Evolutionary conservation across 2,888 invertebrate genomes (phyloP).

Genomic region (Conomelus anceps): DNA sequence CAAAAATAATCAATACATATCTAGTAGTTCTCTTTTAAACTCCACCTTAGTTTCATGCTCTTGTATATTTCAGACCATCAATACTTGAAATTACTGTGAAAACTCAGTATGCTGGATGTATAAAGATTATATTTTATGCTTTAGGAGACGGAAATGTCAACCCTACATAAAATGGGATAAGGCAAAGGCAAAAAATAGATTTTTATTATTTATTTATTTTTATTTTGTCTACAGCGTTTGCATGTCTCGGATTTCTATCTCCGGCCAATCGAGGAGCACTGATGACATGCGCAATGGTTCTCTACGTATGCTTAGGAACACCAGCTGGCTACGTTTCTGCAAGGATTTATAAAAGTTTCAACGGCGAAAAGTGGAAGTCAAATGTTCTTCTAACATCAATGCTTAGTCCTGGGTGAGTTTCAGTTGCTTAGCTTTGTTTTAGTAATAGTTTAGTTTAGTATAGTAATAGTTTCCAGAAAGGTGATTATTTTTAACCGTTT

Average conservation of each 20-base stretch:
- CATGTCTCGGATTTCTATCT: conserved; percentile 97
- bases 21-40: too few species aligned
- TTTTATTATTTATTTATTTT: conserved; percentile 17
- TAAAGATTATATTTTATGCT: too few species aligned
- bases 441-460: neutral
- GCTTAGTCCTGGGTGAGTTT: conserved; percentile 86
- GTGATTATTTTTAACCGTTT: conserved; percentile 2
- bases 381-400: conserved; percentile 95
- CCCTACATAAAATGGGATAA: too few species aligned
- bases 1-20: too few species aligned
- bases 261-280: conserved; percentile 97
- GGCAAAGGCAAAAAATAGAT: too few species aligned
- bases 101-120: too few species aligned
- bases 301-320: conserved; percentile 94
- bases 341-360: conserved; percentile 96
- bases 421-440: neutral
- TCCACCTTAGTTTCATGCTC: too few species aligned
- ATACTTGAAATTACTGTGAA: too few species aligned
- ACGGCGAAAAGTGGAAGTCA: conserved; percentile 97
- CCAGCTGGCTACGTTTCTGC: conserved; percentile 97
- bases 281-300: conserved; percentile 96
- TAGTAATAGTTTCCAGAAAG: neutral
- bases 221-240: conserved; percentile 62
- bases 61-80: too few species aligned
- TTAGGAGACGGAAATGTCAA: too few species aligned